Percentiles rank a stretch among this genome's conserved stretches.
Evolutionary conservation across 1,140 invertebrate genomes (phyloP).

Genomic region (Drosophila chauvacae): DNA sequence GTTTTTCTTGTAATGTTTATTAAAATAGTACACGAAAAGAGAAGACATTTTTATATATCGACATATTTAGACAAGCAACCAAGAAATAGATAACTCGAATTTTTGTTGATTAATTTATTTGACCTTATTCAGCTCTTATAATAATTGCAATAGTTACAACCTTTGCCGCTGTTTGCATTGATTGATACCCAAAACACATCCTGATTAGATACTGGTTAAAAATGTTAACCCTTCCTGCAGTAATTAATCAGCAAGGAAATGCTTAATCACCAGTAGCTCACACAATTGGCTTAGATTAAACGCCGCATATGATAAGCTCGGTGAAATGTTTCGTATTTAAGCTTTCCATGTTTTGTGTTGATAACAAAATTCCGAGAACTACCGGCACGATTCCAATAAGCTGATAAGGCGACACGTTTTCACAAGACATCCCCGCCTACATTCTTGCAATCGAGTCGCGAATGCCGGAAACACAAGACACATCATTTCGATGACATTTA

Average conservation of each 20-base stretch:
- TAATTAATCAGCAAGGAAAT: not conserved
- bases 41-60: no score
- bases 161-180: not conserved
- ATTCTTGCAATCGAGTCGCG: constrained; percentile 21
- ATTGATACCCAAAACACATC: not conserved
- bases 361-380: constrained; percentile 56
- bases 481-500: constrained; percentile 14
- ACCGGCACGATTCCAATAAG: constrained; percentile 39
- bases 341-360: constrained; percentile 38
- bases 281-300: constrained; percentile 19
- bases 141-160: not conserved
- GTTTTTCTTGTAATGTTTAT: not conserved
- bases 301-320: constrained; percentile 1
- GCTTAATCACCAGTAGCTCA: not conserved
- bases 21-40: not conserved
- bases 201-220: constrained; percentile 2
- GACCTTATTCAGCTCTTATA: not conserved
- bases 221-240: constrained; percentile 4
- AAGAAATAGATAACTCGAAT: not conserved
- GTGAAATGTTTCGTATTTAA: constrained; percentile 36
- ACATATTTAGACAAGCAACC: not conserved
- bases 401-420: constrained; percentile 52
- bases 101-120: not conserved
- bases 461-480: constrained; percentile 31
- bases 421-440: not conserved